These are phyloP conservation scores for Andrena marginata DNA, from an alignment of 2,888 invertebrate species.

Conservation along the genomic window DNA sequence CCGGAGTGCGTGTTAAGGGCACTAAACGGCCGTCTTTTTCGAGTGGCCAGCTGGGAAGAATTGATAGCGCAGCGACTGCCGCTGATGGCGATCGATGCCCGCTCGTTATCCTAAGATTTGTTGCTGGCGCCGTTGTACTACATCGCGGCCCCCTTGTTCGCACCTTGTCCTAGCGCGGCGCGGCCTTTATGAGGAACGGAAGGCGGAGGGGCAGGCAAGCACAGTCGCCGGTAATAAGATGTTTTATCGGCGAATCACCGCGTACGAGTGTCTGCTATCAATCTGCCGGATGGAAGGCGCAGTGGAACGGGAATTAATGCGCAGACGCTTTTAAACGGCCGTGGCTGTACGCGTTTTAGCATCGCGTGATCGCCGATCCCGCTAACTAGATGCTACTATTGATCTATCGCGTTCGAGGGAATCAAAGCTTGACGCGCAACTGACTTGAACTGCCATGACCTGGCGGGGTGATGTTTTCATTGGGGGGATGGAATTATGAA, in stretches of 20 bases:
- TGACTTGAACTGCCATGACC: background rate
- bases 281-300: constrained; percentile 18
- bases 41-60: constrained; percentile 70
- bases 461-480: background rate
- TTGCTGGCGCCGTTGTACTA: constrained; percentile 54
- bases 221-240: constrained; percentile 51
- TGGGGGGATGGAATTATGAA: background rate
- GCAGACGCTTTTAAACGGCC: constrained; percentile 21
- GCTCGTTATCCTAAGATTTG: constrained; percentile 73
- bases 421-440: background rate
- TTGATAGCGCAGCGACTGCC: constrained; percentile 71
- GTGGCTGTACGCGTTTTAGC: constrained; percentile 6
- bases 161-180: constrained; percentile 38
- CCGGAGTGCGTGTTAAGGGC: constrained; percentile 70
- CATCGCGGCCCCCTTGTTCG: constrained; percentile 45
- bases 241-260: constrained; percentile 56
- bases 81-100: constrained; percentile 72
- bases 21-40: constrained; percentile 68
- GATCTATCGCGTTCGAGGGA: background rate
- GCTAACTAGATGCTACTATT: constrained; percentile 10
- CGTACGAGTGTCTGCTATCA: constrained; percentile 32
- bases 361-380: background rate
- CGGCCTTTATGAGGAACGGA: constrained; percentile 30
- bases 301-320: constrained; percentile 45
- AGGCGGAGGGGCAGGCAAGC: background rate